Evolutionary conservation across 2,113 vertebrate species (phyloP).

Genomic region (Colinus virginianus): DNA sequence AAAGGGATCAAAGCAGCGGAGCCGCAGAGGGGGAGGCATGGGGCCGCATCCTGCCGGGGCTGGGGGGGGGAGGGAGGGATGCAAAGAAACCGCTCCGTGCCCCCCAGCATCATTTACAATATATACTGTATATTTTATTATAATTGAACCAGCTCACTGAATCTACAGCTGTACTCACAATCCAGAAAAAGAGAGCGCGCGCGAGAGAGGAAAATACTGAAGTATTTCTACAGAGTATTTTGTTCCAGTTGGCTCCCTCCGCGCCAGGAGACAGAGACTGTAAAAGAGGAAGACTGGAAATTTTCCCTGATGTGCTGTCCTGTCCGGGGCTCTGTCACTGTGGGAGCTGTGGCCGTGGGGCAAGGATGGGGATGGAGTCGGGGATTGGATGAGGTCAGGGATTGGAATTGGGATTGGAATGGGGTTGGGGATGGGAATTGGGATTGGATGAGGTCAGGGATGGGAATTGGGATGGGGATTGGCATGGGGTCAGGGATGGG

Average conservation of each 20-base stretch:
- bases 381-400: neutral
- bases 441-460: no score
- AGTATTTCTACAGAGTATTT: slow-evolving; percentile 62
- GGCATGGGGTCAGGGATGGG: no score
- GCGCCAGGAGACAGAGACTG: slow-evolving; percentile 66
- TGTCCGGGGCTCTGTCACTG: neutral
- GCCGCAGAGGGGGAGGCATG: fast-evolving
- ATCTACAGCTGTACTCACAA: slow-evolving; percentile 72
- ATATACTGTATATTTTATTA: slow-evolving; percentile 75
- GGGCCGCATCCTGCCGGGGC: neutral
- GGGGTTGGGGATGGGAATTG: no score
- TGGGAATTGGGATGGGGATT: no score
- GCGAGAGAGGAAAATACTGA: slow-evolving; percentile 62
- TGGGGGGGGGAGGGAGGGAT: neutral
- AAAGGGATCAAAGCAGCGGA: neutral
- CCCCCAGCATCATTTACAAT: slow-evolving; percentile 54
- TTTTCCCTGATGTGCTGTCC: slow-evolving; percentile 74
- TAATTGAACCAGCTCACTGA: slow-evolving; percentile 68
- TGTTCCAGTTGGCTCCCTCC: slow-evolving; percentile 73
- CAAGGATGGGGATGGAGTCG: neutral
- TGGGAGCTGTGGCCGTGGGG: neutral
- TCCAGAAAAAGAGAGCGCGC: slow-evolving; percentile 40
- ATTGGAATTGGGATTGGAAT: no score
- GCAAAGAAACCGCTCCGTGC: neutral
- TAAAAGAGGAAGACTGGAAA: slow-evolving; percentile 85